Evolutionary conservation across 2,113 vertebrate species (phyloP), one percentile per base, ranked within the genome.

Genomic region (Cromileptes altivelis): DNA sequence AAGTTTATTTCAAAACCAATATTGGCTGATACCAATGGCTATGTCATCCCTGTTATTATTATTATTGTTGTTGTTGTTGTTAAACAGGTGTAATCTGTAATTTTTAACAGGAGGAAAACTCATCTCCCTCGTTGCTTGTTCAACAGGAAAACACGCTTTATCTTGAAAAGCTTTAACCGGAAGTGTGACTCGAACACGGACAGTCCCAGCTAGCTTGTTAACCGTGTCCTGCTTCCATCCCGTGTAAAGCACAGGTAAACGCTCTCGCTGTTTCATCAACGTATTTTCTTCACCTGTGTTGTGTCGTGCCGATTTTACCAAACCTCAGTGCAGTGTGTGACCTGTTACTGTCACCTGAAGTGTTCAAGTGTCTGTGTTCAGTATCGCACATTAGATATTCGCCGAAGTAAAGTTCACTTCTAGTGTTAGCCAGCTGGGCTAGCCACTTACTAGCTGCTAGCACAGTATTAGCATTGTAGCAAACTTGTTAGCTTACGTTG

Each of bases 181-280:
- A 92, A 0, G 53, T 78, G 6, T 2, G 7, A 0, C 0, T n/a
- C 6, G 47, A 65, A 55, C 4, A 6, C 2, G 8, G 40, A 18
- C 13, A 25, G 18, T 37, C 2, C 0, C 0, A 1, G 52, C 55
- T 4, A 63, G 3, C 49, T 82, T 88, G 56, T 57, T 9, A 21
- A 4, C 30, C 0, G 65, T 30, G 12, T 49, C 30, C 53, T 64
- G 65, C 52, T 37, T 70, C 52, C 27, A 75, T 64, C 68, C 56
- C 74, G 75, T 82, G 81, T 83, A 70, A 84, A 79, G 72, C 56
- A 70, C 90, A 91, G 90, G 92, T 91, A 87, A 82, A 52, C 15
- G 61, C 21, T 52, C 19, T 1, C 10, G 61, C 37, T 21, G 8
- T 47, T 73, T 27, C 2, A 45, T 8, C 1, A 27, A 55, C 21